phyloP scores from a whole-genome alignment of 2,113 vertebrate genomes.

The Hemicordylus capensis region DNA sequence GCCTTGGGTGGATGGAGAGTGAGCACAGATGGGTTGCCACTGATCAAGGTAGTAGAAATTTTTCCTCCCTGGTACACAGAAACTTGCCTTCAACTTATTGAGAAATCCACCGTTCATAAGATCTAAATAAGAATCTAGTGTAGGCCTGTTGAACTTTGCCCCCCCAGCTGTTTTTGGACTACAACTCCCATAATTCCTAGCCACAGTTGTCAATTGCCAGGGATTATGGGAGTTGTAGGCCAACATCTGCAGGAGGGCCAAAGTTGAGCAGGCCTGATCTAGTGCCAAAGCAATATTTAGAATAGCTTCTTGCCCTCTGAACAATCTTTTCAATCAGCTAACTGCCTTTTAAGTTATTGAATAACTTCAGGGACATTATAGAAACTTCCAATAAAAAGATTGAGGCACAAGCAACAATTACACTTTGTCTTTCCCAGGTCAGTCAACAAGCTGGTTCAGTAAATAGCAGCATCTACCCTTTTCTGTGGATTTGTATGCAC shows the following conservation, averaged over 20 bases:
- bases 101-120: background rate
- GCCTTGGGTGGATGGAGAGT: too few relatives aligned
- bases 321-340: background rate
- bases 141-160: too few relatives aligned
- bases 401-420: background rate
- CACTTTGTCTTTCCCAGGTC: background rate
- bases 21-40: background rate
- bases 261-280: too few relatives aligned
- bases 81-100: background rate
- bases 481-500: background rate
- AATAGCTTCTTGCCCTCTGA: background rate
- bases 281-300: background rate
- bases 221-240: too few relatives aligned
- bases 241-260: too few relatives aligned
- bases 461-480: background rate
- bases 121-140: background rate
- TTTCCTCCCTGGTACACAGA: background rate
- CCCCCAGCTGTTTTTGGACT: too few relatives aligned
- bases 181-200: too few relatives aligned
- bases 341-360: background rate
- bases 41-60: background rate
- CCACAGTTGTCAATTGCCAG: too few relatives aligned
- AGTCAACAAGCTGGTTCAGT: background rate
- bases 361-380: background rate
- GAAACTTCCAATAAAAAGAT: background rate